phyloP scores from a whole-genome alignment of 1,140 invertebrate species.

The Oryctes rhinoceros region DNA sequence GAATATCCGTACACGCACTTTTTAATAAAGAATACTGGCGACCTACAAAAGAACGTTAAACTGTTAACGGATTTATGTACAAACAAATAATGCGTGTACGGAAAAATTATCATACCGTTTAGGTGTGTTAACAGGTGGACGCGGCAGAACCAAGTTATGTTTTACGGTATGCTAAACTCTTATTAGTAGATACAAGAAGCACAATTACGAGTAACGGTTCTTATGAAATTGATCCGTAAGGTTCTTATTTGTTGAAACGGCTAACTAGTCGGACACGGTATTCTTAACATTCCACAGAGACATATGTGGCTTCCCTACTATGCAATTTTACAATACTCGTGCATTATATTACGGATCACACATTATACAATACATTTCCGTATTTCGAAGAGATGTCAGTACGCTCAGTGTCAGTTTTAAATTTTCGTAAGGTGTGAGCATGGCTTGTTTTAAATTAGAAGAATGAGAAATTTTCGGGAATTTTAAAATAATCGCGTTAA shows the following conservation, averaged over 20 bases:
- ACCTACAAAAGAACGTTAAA: background rate
- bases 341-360: background rate
- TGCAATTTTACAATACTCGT: background rate
- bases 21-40: background rate
- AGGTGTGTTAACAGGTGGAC: conserved; percentile 37
- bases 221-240: conserved; percentile 3
- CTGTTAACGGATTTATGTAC: conserved; percentile 16
- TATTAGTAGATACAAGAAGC: conserved; percentile 8
- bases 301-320: background rate
- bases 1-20: background rate
- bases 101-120: background rate
- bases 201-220: background rate
- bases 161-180: conserved; percentile 25
- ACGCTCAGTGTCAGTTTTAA: conserved; percentile 25
- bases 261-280: background rate
- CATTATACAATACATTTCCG: conserved; percentile 31
- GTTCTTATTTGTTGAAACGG: background rate
- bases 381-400: conserved; percentile 27
- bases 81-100: background rate
- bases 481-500: conserved; percentile 22
- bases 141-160: conserved; percentile 4
- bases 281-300: background rate
- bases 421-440: conserved; percentile 13
- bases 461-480: background rate
- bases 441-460: background rate